Evolutionary conservation across 2,113 vertebrate species (phyloP).

Genomic region (Zapus hudsonius): DNA sequence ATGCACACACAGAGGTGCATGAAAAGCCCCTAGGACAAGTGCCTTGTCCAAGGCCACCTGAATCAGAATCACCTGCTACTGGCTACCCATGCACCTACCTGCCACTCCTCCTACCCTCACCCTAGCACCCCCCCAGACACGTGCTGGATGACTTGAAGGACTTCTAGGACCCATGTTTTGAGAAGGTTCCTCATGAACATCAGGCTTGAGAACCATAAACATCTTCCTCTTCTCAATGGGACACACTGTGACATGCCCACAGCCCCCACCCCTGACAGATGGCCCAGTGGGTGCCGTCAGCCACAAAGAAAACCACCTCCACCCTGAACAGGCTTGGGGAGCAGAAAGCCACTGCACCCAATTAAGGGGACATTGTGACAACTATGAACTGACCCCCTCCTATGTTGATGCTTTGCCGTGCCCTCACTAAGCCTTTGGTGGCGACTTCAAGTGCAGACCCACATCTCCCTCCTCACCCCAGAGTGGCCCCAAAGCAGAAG

Average conservation of each 20-base stretch:
- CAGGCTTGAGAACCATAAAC: neutral
- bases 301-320: neutral
- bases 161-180: neutral
- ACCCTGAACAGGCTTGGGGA: neutral
- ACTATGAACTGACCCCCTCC: neutral
- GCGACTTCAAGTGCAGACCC: neutral
- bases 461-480: neutral
- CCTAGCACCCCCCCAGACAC: neutral
- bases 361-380: neutral
- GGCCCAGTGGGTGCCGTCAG: accelerated
- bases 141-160: neutral
- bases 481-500: neutral
- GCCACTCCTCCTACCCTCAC: accelerated
- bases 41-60: no score
- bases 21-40: no score
- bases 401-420: neutral
- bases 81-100: neutral
- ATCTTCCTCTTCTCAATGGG: neutral
- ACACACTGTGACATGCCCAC: no score
- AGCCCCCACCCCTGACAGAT: neutral
- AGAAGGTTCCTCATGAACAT: neutral
- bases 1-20: no score
- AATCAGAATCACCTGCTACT: no score
- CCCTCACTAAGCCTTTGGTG: neutral
- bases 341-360: neutral